phyloP scores from a whole-genome alignment of 1,140 invertebrate species.

The Mercenaria mercenaria region DNA sequence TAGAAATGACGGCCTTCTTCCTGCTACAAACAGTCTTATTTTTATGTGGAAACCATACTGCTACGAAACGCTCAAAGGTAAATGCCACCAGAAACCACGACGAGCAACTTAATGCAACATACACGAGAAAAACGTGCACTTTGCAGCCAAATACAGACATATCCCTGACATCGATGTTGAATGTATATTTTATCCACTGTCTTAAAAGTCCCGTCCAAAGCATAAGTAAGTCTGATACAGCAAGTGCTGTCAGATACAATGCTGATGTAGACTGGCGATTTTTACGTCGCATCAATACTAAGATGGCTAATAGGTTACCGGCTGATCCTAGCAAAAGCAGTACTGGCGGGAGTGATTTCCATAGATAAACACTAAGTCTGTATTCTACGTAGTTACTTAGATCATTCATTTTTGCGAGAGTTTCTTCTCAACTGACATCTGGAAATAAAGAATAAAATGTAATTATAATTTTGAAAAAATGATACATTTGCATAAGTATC shows the following conservation, averaged over 20 bases:
- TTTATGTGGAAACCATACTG: constrained; percentile 60
- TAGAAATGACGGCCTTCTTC: background rate
- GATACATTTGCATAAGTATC: no score
- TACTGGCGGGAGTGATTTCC: constrained; percentile 1
- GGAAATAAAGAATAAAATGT: no score
- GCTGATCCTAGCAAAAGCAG: background rate
- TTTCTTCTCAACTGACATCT: no score
- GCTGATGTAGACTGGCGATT: background rate
- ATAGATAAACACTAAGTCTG: background rate
- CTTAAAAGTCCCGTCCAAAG: no score
- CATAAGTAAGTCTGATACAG: background rate
- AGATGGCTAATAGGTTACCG: constrained; percentile 13
- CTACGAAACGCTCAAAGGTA: background rate
- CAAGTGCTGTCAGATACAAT: constrained; percentile 11
- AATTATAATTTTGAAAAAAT: no score
- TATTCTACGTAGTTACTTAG: background rate
- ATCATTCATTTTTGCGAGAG: no score
- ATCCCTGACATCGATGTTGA: background rate
- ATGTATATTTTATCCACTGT: no score
- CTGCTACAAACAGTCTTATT: background rate
- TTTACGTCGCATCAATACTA: background rate
- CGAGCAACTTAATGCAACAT: background rate
- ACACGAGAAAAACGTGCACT: background rate
- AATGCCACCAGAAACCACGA: background rate
- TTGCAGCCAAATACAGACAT: background rate